Evolutionary conservation across 2,888 invertebrate genomes (phyloP), one percentile per base, ranked within the genome.

Genomic region (Mechanitis messenoides): DNA sequence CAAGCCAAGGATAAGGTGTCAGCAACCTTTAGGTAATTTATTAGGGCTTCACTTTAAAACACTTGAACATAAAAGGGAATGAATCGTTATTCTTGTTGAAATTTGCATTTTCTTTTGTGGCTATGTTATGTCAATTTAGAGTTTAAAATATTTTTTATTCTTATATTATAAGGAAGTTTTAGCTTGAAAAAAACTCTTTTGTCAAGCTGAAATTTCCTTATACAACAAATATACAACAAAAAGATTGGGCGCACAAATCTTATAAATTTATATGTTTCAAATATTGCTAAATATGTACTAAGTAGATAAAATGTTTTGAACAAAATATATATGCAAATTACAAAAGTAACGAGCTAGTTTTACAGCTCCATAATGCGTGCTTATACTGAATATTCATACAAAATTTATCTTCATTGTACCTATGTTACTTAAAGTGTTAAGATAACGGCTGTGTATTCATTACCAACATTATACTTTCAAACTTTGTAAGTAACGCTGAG

Each of bases 391-490:
- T 50, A 50, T 50, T 50, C 50, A 50, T 31, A 7, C 31, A 31
- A 9, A 50, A 50, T 50, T 50, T 50, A 50, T 50, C 50, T 50
- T 50, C 31, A 50, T 50, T 50, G 11, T 50, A 50, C 31, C 50
- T 9, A 42, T 42, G 9, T 31, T 50, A 50, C 31, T 50, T 50
- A 50, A 50, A 31, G 50, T 50, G 50, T 31, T 50, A 50, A 50
- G 50, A 47, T 50, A 50, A 50, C 50, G 50, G 28, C 28, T 50
- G 31, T 50, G 31, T 50, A 31, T 50, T 50, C 5, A 31, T 50
- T 50, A 50, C 12, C 20, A 28, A 47, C 50, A 31, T 50, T 50
- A 50, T 50, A 50, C 31, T 50, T 50, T 50, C 31, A 50, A 50
- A 50, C 9, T 31, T 50, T 50, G 50, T 31, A 50, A 9, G 50